These are phyloP conservation scores for Thomomys bottae DNA, from an alignment of 2,113 vertebrate genomes.

Conservation along the genomic window DNA sequence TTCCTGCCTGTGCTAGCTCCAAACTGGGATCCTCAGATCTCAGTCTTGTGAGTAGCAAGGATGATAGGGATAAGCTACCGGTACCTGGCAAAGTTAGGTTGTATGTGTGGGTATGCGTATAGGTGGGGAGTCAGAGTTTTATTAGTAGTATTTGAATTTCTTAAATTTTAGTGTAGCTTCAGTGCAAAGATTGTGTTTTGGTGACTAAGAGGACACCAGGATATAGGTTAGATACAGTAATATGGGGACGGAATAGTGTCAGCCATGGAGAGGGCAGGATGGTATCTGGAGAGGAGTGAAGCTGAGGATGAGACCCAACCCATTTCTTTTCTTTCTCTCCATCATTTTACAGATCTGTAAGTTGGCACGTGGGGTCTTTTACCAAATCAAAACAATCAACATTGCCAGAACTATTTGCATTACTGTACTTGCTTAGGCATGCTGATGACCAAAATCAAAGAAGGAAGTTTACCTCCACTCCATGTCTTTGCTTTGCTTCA, in stretches of 20 bases:
- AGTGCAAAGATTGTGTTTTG: background rate
- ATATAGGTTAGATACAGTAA: background rate
- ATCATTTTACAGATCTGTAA: background rate
- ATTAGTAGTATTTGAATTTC: background rate
- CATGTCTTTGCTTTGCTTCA: conserved; percentile 54
- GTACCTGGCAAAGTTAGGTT: background rate
- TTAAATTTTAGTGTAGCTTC: background rate
- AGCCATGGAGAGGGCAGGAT: background rate
- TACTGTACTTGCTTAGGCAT: background rate
- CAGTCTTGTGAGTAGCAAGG: too few relatives aligned
- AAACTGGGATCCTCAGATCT: too few relatives aligned
- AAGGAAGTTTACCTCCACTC: conserved; percentile 49
- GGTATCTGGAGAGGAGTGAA: too few relatives aligned
- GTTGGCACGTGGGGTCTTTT: background rate
- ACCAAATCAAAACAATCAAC: background rate
- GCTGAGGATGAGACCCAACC: background rate
- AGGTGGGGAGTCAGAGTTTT: background rate
- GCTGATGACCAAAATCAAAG: conserved; percentile 38
- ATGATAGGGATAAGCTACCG: too few relatives aligned
- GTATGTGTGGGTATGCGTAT: background rate
- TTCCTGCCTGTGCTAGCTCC: too few relatives aligned
- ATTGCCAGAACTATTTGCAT: background rate
- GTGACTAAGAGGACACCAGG: background rate
- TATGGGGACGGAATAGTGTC: background rate
- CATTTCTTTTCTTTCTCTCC: background rate